These are phyloP conservation scores for Siderastrea siderea DNA, from an alignment of 92 coral and sea anemone species.

Conservation along the genomic window DNA sequence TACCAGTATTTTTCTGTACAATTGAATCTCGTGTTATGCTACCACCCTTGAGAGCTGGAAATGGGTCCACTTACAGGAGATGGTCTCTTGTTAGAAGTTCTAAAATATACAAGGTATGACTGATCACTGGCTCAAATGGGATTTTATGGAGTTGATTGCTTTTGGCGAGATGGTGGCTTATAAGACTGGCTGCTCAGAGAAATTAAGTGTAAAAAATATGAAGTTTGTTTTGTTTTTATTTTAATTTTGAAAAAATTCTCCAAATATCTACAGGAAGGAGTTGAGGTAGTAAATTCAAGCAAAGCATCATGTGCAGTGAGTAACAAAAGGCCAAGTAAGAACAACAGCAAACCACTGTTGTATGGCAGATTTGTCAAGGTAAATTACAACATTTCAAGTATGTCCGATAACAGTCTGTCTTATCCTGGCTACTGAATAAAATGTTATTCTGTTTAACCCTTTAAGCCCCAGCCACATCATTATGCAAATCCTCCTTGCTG, in stretches of 20 bases:
- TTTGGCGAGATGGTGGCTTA: not conserved
- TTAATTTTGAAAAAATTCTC: not conserved
- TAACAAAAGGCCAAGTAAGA: constrained; percentile 88
- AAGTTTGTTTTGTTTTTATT: not conserved
- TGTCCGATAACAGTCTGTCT: not conserved
- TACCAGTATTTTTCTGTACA: too few species aligned
- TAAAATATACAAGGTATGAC: not conserved
- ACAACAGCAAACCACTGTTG: constrained; percentile 73
- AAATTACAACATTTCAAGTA: not conserved
- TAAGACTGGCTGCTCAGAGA: too few species aligned
- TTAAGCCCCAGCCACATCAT: too few species aligned
- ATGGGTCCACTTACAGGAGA: too few species aligned
- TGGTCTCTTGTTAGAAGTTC: too few species aligned
- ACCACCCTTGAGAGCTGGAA: too few species aligned
- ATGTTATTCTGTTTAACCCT: not conserved
- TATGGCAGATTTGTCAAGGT: constrained; percentile 99
- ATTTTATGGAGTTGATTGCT: not conserved
- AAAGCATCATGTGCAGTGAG: constrained; percentile 59
- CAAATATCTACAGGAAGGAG: constrained; percentile 70
- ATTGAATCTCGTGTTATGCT: too few species aligned
- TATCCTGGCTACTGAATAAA: not conserved
- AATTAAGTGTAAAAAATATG: not conserved
- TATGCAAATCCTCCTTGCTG: too few species aligned
- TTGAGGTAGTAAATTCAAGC: constrained; percentile 76
- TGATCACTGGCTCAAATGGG: not conserved